These are phyloP conservation scores for Drosophila picticornis DNA, from an alignment of 2,888 invertebrate species.

Conservation along the genomic window DNA sequence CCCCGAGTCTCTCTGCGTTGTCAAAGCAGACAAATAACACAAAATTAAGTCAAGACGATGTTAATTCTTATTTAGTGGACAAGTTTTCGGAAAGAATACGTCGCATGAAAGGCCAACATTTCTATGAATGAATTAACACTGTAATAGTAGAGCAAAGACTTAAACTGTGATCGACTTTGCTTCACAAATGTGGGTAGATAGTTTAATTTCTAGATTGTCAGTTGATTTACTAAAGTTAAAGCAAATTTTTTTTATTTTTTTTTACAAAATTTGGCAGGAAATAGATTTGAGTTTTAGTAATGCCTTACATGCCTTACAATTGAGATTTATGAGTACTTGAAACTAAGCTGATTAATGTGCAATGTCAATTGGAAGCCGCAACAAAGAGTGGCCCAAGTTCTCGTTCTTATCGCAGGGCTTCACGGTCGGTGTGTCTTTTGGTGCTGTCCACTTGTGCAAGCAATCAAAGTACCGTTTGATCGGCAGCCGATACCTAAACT, in stretches of 20 bases:
- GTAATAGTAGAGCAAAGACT: conserved; percentile 10
- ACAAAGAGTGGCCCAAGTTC: not conserved
- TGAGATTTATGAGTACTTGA: not conserved
- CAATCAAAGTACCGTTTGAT: conserved; percentile 67
- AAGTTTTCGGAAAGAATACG: conserved; percentile 37
- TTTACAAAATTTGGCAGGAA: not conserved
- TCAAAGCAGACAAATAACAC: conserved; percentile 42
- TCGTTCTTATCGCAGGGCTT: conserved; percentile 42
- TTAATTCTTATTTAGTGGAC: conserved; percentile 79
- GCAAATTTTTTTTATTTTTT: not conserved
- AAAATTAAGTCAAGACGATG: conserved; percentile 50
- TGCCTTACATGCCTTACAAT: not conserved
- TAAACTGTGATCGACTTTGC: not conserved
- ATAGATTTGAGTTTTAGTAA: not conserved
- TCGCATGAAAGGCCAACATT: conserved; percentile 9
- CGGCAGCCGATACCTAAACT: conserved; percentile 58
- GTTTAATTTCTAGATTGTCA: not conserved
- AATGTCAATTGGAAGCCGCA: conserved; percentile 6
- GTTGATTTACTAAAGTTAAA: not conserved
- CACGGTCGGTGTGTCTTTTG: conserved; percentile 33
- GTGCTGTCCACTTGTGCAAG: conserved; percentile 39
- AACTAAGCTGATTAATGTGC: not conserved
- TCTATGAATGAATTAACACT: conserved; percentile 49
- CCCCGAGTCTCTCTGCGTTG: not conserved
- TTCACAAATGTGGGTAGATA: conserved; percentile 1